Evolutionary conservation across 1,140 invertebrate species (phyloP).

Genomic region (Hydropsyche tenuis): DNA sequence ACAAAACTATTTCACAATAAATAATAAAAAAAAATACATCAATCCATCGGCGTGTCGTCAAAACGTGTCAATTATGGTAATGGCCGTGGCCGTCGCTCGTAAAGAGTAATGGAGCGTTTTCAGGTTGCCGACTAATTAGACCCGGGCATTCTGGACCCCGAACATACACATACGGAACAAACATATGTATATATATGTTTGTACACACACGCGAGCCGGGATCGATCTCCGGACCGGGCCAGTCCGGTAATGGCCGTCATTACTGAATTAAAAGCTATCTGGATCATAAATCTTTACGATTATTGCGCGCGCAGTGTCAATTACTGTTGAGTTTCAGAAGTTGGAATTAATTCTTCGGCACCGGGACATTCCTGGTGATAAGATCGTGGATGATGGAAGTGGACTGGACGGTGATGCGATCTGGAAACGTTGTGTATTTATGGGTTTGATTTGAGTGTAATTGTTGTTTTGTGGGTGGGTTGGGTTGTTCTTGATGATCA

Average conservation of each 20-base stretch:
- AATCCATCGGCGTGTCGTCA: not conserved
- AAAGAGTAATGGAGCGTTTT: slow-evolving; percentile 29
- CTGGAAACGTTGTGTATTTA: no score
- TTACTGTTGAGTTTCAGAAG: slow-evolving; percentile 24
- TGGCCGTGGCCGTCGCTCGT: slow-evolving; percentile 18
- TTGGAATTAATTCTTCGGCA: no score
- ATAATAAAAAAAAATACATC: not conserved
- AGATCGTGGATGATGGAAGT: no score
- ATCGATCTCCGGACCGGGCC: slow-evolving; percentile 15
- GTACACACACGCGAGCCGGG: no score
- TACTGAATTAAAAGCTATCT: slow-evolving; percentile 29
- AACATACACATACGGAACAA: no score
- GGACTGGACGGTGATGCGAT: no score
- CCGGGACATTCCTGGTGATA: no score
- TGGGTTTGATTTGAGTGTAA: no score
- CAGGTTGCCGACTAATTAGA: slow-evolving; percentile 20
- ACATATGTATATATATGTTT: no score
- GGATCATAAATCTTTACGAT: slow-evolving; percentile 34
- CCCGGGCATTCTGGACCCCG: not conserved
- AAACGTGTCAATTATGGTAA: slow-evolving; percentile 42
- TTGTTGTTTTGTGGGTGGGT: no score
- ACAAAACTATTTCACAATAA: no score
- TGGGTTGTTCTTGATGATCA: no score
- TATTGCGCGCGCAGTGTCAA: slow-evolving; percentile 29
- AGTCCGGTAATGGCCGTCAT: slow-evolving; percentile 19